Conservation (phyloP, 2,888 invertebrate genomes). For the Rhogogaster chlorosoma region DNA sequence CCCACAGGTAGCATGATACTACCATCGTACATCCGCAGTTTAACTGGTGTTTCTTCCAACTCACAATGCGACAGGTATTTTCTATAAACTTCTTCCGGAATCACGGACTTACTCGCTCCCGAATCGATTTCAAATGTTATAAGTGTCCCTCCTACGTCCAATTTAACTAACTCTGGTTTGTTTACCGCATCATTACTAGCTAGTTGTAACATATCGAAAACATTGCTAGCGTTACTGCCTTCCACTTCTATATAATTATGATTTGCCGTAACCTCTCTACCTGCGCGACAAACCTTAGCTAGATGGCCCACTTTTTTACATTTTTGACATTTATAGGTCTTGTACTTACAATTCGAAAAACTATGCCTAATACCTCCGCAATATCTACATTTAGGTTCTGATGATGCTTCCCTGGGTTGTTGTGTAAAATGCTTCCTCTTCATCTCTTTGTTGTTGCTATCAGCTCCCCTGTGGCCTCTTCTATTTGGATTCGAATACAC, state of each 20-base stretch:
- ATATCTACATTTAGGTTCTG: not conserved
- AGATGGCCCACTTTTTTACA: constrained; percentile 12
- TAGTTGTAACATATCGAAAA: not conserved
- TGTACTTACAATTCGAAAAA: constrained; percentile 7
- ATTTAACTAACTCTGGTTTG: constrained; percentile 50
- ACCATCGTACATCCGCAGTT: not conserved
- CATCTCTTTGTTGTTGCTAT: not conserved
- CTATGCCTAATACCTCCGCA: not conserved
- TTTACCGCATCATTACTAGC: not conserved
- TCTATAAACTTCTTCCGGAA: constrained; percentile 3
- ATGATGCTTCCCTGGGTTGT: not conserved
- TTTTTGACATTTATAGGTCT: not conserved
- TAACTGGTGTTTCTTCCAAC: not conserved
- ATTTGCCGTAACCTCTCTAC: not conserved
- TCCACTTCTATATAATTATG: not conserved
- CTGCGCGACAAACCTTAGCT: not conserved
- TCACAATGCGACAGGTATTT: not conserved
- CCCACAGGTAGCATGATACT: not conserved
- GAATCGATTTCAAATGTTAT: constrained; percentile 63
- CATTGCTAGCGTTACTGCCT: not conserved
- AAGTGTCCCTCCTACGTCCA: constrained; percentile 59
- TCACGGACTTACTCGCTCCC: constrained; percentile 62
- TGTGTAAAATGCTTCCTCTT: not conserved
- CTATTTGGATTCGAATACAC: not conserved
- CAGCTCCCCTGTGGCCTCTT: not conserved